These are phyloP conservation scores for Isoperla grammatica DNA, from an alignment of 2,888 invertebrate genomes.

Conservation along the genomic window DNA sequence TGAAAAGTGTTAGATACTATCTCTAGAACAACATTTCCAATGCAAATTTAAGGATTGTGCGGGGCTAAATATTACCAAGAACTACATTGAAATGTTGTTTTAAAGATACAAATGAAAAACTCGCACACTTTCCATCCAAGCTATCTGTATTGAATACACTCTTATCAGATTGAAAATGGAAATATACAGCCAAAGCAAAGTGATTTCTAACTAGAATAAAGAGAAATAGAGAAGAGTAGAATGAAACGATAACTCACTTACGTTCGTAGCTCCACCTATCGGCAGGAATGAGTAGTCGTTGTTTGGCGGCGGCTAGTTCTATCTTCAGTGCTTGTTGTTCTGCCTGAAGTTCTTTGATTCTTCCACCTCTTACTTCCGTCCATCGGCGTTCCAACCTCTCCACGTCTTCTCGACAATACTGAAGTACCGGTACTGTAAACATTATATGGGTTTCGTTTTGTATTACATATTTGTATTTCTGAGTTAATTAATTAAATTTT, in stretches of 20 bases:
- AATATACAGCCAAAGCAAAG: no score
- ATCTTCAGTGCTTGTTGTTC: slow-evolving; percentile 47
- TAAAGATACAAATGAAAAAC: no score
- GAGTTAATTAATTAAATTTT: background rate
- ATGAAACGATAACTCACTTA: slow-evolving; percentile 39
- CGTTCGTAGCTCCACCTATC: slow-evolving; percentile 52
- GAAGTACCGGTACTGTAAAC: slow-evolving; percentile 36
- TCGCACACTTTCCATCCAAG: no score
- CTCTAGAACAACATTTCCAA: no score
- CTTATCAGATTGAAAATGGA: no score
- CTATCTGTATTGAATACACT: no score
- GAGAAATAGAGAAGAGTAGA: slow-evolving; percentile 17
- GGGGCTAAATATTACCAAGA: no score
- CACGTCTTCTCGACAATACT: slow-evolving; percentile 48
- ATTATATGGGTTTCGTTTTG: background rate
- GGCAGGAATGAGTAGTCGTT: slow-evolving; percentile 48
- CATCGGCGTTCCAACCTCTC: slow-evolving; percentile 46
- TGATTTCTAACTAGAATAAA: no score
- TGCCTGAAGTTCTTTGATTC: slow-evolving; percentile 34
- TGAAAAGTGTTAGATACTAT: no score
- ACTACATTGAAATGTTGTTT: no score
- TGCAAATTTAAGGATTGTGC: no score
- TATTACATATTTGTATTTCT: background rate
- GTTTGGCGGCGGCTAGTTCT: slow-evolving; percentile 49
- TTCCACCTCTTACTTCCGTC: slow-evolving; percentile 35